Evolutionary conservation across 2,113 vertebrate genomes (phyloP).

Genomic region (Murina feae): DNA sequence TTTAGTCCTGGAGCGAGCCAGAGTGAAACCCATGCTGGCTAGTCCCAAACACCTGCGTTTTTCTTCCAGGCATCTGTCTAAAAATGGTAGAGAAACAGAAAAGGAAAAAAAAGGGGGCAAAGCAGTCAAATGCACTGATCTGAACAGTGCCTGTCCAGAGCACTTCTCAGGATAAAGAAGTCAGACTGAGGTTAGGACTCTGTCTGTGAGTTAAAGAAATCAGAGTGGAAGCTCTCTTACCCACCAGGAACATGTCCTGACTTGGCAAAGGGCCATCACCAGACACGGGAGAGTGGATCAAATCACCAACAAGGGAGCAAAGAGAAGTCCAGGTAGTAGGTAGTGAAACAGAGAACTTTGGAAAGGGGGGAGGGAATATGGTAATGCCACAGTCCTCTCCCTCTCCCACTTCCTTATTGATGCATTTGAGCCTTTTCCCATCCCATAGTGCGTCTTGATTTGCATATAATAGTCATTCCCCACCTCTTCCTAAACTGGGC

Average conservation of each 20-base stretch:
- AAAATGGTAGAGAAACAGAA: background rate
- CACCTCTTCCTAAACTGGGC: background rate
- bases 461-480: background rate
- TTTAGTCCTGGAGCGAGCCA: background rate
- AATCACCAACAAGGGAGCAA: background rate
- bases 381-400: background rate
- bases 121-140: background rate
- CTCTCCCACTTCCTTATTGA: accelerated
- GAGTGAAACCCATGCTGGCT: background rate
- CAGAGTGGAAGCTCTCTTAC: background rate
- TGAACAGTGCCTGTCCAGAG: background rate
- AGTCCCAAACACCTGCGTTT: background rate
- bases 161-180: background rate
- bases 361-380: too few species aligned
- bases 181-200: background rate
- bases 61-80: background rate
- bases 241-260: background rate
- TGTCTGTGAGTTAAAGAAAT: background rate
- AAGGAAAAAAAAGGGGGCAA: background rate
- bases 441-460: background rate
- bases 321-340: background rate
- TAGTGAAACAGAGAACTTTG: background rate
- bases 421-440: background rate
- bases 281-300: background rate
- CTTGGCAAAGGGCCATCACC: background rate